Base-by-base conservation (phyloP, 2,888 invertebrate genomes). In the Mesopsocus fuscifrons region DNA sequence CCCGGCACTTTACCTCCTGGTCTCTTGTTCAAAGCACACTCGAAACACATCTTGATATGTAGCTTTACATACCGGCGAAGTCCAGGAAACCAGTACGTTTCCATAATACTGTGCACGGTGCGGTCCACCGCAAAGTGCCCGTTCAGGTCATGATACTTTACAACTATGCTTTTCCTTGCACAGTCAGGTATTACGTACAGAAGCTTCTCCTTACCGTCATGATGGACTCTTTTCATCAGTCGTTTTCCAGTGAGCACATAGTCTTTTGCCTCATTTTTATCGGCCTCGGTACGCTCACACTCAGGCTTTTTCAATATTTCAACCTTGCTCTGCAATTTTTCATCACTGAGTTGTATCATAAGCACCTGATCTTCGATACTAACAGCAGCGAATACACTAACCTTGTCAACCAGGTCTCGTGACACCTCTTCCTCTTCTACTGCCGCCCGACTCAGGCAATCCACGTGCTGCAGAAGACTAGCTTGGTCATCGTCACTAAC, bases 311-410 rank as follows among this genome's bases (percentile, higher is more conserved):
- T 30, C 30, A 30, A 30, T 11, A 30, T 30, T 9, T 30, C n/a
- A 11, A 30, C 30, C n/a, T 30, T 30, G 30, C n/a, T n/a, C n/a
- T n/a, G 9, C n/a, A 30, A 30, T 30, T 30, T n/a, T 9, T 30
- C 30, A n/a, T 30, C 30, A 9, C 9, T n/a, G 9, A n/a, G 9
- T n/a, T 30, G 30, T 9, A 30, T n/a, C 30, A 30, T 30, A n/a
- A 30, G 30, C 30, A 30, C n/a, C n/a, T 30, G 30, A 30, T 30
- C 30, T 30, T 30, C 30, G 30, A 30, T 30, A n/a, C 30, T 30
- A 9, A 30, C 30, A n/a, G 9, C n/a, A 9, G n/a, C 9, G 30
- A 30, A 30, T 11, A 30, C n/a, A n/a, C 30, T n/a, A n/a, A n/a
- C n/a, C 9, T n/a, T 30, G 30, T 30, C 30, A 11, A 30, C 9